A percentile compares a stretch with the other conserved stretches of the same genome.
Conservation (phyloP, 2,113 vertebrate species). For the Galemys pyrenaicus region DNA sequence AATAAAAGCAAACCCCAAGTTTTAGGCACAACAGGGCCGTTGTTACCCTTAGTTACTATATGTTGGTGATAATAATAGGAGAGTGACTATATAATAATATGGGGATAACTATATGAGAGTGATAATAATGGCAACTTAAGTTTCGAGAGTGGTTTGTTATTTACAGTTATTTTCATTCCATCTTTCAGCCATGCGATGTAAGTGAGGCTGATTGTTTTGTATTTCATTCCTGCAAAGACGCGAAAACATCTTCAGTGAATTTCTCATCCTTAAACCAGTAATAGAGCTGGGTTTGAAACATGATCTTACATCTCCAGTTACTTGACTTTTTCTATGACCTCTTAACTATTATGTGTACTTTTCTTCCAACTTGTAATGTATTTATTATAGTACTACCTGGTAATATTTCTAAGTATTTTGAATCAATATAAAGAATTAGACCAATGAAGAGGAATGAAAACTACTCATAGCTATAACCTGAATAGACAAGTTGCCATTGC, state of each 20-base stretch:
- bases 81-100: too few relatives aligned
- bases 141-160: background rate
- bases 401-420: background rate
- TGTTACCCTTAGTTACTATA: background rate
- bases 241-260: background rate
- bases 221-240: background rate
- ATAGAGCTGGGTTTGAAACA: background rate
- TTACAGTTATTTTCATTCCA: background rate
- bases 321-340: background rate
- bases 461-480: background rate
- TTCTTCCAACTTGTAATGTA: background rate
- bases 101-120: too few relatives aligned
- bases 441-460: background rate
- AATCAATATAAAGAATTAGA: background rate
- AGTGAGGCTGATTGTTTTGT: background rate
- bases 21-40: background rate
- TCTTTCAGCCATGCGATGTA: background rate
- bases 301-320: background rate
- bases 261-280: background rate
- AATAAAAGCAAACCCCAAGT: background rate
- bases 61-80: too few relatives aligned
- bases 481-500: background rate
- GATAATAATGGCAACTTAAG: background rate
- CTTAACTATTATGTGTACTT: background rate
- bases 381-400: background rate